A percentile compares a stretch with the other conserved stretches of the same genome.
phyloP scores from a whole-genome alignment of 2,113 vertebrate genomes.

The Mobula birostris region DNA sequence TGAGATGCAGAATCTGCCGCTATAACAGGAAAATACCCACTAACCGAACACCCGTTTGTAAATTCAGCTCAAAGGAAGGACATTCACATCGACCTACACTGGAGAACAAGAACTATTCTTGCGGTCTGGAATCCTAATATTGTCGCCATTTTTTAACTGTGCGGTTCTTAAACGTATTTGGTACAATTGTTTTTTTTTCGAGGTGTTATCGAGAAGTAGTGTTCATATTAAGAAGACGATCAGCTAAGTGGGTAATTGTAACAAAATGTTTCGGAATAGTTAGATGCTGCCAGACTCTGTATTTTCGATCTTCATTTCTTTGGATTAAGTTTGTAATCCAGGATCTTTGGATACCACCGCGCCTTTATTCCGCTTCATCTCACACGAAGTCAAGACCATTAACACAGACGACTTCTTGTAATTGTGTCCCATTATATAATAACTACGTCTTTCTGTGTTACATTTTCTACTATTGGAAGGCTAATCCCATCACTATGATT shows the following conservation, averaged over 20 bases:
- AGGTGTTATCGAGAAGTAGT: neutral
- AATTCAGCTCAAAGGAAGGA: neutral
- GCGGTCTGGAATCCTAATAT: neutral
- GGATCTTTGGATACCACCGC: neutral
- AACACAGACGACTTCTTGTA: neutral
- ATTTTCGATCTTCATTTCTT: neutral
- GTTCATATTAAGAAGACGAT: neutral
- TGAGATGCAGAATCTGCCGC: neutral
- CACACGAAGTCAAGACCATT: neutral
- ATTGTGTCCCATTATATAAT: neutral
- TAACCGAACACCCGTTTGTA: neutral
- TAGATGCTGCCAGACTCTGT: neutral
- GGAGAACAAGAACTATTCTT: neutral
- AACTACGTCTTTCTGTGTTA: neutral
- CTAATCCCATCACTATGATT: neutral
- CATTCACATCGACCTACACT: neutral
- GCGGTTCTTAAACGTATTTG: neutral
- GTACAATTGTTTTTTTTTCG: neutral
- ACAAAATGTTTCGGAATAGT: neutral
- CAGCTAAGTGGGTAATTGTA: neutral
- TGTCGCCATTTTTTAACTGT: neutral
- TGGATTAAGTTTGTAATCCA: neutral
- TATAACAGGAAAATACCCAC: neutral
- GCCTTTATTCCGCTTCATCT: neutral
- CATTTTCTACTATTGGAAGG: neutral